A percentile compares a stretch with the other conserved stretches of the same genome.
These are phyloP conservation scores for Chamaetylas fuelleborni DNA, from an alignment of 2,113 vertebrate species.

Conservation along the genomic window DNA sequence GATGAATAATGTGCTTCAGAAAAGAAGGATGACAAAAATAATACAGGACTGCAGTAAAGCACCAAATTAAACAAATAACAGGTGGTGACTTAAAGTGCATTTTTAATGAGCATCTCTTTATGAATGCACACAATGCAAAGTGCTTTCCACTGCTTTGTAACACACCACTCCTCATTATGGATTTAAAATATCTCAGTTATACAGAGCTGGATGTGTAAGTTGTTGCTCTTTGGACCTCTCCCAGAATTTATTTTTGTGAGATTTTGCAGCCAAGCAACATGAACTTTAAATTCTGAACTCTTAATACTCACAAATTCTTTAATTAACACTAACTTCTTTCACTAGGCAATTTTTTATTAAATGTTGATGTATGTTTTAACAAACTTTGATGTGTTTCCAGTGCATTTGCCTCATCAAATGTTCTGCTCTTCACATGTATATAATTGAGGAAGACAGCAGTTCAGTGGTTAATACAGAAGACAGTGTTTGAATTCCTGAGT, in stretches of 20 bases:
- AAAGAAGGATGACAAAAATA: constrained; percentile 8
- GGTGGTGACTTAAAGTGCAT: constrained; percentile 36
- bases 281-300: background rate
- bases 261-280: background rate
- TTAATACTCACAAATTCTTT: background rate
- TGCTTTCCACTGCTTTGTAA: constrained; percentile 3
- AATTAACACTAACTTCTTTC: background rate
- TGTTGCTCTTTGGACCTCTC: background rate
- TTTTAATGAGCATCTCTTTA: constrained; percentile 31
- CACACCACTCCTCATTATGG: background rate
- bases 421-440: background rate
- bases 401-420: background rate
- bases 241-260: background rate
- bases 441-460: background rate
- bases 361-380: background rate
- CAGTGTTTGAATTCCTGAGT: background rate
- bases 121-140: background rate
- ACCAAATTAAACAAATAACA: constrained; percentile 42
- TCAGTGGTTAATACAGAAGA: background rate
- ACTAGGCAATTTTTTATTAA: background rate
- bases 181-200: background rate
- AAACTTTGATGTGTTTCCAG: constrained; percentile 17
- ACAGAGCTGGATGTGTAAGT: background rate
- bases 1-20: constrained; percentile 23
- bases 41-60: background rate